These are phyloP conservation scores for Corythaixoides concolor DNA, from an alignment of 2,113 vertebrate genomes.

Conservation along the genomic window DNA sequence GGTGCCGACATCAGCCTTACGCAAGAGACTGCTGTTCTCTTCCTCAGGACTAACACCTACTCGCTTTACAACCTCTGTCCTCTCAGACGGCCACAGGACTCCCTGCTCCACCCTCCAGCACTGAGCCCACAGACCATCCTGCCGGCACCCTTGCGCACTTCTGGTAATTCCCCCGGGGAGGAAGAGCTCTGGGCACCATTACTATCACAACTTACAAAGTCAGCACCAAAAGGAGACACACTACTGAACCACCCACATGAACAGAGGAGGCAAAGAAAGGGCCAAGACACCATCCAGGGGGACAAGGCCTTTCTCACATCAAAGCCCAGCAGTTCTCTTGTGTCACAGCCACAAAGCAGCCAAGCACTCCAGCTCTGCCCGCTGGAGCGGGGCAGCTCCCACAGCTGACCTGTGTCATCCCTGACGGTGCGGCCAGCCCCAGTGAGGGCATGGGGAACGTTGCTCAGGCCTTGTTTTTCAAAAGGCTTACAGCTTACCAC, in stretches of 20 bases:
- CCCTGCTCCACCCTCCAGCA: not conserved
- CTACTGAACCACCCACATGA: not conserved
- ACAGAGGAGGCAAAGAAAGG: not conserved
- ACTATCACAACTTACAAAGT: not conserved
- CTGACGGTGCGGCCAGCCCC: accelerated
- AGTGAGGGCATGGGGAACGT: accelerated
- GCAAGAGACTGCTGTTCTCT: not conserved
- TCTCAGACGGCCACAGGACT: accelerated
- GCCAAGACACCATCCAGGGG: not conserved
- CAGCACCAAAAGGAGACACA: not conserved
- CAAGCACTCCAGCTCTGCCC: not conserved
- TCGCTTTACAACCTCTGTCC: not conserved
- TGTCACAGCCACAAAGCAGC: not conserved
- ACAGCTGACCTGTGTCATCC: not conserved
- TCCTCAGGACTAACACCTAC: not conserved
- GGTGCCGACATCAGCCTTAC: not conserved
- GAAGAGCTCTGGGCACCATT: not conserved
- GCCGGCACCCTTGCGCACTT: not conserved
- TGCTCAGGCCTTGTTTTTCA: not conserved
- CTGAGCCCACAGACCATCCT: not conserved
- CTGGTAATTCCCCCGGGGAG: not conserved
- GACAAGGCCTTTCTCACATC: not conserved
- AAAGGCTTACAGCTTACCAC: not conserved
- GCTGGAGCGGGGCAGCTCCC: not conserved
- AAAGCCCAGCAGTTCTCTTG: not conserved